Evolutionary conservation across 2,888 invertebrate species (phyloP).

Genomic region (Pyrocoelia pectoralis): DNA sequence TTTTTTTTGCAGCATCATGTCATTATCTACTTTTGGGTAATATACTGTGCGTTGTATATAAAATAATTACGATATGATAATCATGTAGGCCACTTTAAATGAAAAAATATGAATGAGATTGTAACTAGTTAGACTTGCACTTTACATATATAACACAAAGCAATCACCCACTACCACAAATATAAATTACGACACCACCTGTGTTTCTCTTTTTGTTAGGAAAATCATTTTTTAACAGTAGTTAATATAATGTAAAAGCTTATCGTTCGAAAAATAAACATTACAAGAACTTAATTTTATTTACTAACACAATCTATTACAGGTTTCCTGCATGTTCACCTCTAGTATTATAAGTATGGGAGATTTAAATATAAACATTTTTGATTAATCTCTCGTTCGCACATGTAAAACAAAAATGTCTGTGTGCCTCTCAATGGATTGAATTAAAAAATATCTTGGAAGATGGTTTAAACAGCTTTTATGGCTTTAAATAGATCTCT

Average conservation of each 20-base stretch:
- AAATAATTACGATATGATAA: slow-evolving; percentile 32
- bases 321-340: too few species aligned
- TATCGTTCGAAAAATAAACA: not conserved
- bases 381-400: too few species aligned
- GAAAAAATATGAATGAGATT: slow-evolving; percentile 27
- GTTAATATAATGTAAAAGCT: not conserved
- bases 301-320: too few species aligned
- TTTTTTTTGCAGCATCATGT: too few species aligned
- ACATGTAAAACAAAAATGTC: too few species aligned
- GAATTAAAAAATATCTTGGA: too few species aligned
- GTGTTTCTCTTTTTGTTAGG: slow-evolving; percentile 2
- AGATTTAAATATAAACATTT: too few species aligned
- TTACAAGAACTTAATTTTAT: too few species aligned
- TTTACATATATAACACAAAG: slow-evolving; percentile 42
- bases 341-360: too few species aligned
- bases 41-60: slow-evolving; percentile 28
- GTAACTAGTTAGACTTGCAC: slow-evolving; percentile 44
- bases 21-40: slow-evolving; percentile 4
- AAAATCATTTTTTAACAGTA: not conserved
- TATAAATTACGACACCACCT: slow-evolving; percentile 31
- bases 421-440: too few species aligned
- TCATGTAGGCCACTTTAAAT: slow-evolving; percentile 26
- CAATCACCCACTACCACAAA: slow-evolving; percentile 43
- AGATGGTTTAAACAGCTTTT: too few species aligned
- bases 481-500: too few species aligned